phyloP scores from a whole-genome alignment of 23 tunicate species.

The Styela plicata region DNA sequence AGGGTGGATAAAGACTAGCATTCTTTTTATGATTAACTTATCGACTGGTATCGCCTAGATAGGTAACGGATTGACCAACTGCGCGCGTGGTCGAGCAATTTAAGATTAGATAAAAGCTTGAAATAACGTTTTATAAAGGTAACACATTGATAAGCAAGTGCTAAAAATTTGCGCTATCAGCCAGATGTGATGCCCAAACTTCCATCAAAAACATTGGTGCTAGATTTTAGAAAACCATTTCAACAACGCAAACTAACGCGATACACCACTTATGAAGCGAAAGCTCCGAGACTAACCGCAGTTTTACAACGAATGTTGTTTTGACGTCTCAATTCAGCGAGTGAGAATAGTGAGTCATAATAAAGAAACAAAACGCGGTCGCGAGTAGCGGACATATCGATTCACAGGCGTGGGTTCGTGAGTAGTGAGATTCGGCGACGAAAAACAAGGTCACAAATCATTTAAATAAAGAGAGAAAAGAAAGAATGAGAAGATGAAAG shows the following conservation, averaged over 20 bases:
- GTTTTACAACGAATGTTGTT: background rate
- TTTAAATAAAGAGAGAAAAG: background rate
- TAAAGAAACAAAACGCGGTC: slow-evolving; percentile 7
- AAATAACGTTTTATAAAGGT: no score
- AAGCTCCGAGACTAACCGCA: background rate
- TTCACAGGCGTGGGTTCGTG: slow-evolving; percentile 3
- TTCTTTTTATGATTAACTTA: no score
- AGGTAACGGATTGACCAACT: no score
- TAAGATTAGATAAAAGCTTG: no score
- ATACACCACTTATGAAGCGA: background rate
- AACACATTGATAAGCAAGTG: no score
- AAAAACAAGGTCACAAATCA: slow-evolving; percentile 11
- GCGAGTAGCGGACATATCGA: slow-evolving; percentile 6
- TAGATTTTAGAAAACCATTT: background rate
- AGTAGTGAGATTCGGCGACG: slow-evolving; percentile 8
- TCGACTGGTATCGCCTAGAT: no score
- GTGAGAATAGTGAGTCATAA: background rate
- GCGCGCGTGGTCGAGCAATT: no score
- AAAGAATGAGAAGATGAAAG: background rate
- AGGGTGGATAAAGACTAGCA: no score
- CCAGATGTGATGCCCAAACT: no score
- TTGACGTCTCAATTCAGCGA: background rate
- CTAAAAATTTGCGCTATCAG: no score
- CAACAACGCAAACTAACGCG: no score
- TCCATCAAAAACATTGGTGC: no score